These are phyloP conservation scores for Cathartes aura DNA, from an alignment of 2,113 vertebrate species.

Conservation along the genomic window DNA sequence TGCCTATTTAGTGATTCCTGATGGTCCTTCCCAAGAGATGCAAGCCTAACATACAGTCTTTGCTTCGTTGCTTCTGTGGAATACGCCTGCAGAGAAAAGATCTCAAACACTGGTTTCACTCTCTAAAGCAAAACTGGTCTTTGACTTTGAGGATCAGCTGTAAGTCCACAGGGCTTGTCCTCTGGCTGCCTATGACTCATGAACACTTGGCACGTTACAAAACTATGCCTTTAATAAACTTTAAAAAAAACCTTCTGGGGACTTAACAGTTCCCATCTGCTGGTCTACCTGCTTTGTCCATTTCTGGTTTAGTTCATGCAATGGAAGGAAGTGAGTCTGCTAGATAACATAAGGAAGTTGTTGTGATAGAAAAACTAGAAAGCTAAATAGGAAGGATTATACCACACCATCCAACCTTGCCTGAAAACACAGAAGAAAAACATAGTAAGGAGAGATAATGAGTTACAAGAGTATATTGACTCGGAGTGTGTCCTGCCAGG, in stretches of 20 bases:
- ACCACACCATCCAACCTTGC: background rate
- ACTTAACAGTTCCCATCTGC: background rate
- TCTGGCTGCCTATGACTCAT: background rate
- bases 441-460: background rate
- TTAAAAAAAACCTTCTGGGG: background rate
- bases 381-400: background rate
- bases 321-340: background rate
- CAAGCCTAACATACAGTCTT: background rate
- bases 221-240: background rate
- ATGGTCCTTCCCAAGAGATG: background rate
- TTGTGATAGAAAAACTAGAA: background rate
- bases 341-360: background rate
- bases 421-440: background rate
- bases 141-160: background rate
- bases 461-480: background rate
- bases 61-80: background rate
- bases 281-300: background rate
- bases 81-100: background rate
- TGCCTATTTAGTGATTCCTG: background rate
- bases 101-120: background rate
- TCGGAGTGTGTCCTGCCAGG: fast-evolving
- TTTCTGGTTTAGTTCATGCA: background rate
- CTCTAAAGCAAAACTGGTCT: background rate
- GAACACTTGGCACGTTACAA: background rate
- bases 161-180: background rate